Evolutionary conservation across 2,113 vertebrate genomes (phyloP).

Genomic region (Platycercus adscitus): DNA sequence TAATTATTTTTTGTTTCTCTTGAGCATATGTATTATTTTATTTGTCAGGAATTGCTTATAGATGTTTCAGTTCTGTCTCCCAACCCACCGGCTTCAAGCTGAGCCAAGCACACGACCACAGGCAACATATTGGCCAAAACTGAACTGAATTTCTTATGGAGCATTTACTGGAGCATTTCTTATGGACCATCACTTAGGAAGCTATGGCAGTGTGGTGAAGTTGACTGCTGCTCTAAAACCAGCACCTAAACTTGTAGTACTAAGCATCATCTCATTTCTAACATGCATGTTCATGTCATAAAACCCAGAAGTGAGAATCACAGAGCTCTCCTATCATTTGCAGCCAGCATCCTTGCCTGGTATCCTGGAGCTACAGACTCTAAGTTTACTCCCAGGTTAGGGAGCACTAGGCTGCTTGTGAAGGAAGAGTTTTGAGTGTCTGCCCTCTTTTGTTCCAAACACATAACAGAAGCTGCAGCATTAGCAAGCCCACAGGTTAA

Average conservation of each 20-base stretch:
- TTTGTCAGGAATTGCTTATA: neutral
- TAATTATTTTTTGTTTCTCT: neutral
- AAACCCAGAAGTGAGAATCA: neutral
- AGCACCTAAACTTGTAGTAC: neutral
- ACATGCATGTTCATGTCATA: neutral
- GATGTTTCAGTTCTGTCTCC: neutral
- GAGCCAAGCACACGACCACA: neutral
- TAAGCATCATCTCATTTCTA: neutral
- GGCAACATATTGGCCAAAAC: neutral
- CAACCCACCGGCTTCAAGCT: neutral
- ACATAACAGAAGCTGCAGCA: neutral
- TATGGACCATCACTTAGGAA: neutral
- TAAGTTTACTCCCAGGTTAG: neutral
- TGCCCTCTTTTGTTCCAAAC: neutral
- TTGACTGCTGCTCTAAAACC: neutral
- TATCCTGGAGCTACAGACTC: neutral
- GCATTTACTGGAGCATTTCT: neutral
- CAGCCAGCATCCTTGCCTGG: neutral
- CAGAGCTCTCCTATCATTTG: neutral
- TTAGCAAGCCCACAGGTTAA: neutral
- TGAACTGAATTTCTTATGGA: neutral
- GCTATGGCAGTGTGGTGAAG: neutral
- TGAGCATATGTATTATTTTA: neutral
- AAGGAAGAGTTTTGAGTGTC: neutral
- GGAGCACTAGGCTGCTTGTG: neutral